These are phyloP conservation scores for Diplodus puntazzo DNA, from an alignment of 2,797 vertebrate genomes.

Conservation along the genomic window DNA sequence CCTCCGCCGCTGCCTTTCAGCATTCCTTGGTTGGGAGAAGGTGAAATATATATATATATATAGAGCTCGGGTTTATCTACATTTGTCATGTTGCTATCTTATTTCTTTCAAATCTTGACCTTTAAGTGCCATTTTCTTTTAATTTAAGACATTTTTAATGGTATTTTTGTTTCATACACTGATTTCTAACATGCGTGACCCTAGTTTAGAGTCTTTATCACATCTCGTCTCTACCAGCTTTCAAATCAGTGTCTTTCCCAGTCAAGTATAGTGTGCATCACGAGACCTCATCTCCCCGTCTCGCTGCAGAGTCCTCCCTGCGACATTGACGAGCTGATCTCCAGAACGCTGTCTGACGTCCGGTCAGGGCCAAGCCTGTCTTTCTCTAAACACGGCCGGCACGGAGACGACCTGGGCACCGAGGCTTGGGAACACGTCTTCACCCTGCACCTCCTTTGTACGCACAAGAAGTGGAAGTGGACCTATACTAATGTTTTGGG, in stretches of 20 bases:
- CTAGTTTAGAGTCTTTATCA: neutral
- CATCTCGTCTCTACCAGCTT: neutral
- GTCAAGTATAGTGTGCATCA: neutral
- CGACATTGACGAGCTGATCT: slow-evolving; percentile 88
- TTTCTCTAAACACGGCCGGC: slow-evolving; percentile 85
- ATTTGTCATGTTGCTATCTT: neutral
- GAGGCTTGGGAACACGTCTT: slow-evolving; percentile 91
- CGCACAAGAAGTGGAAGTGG: slow-evolving; percentile 93
- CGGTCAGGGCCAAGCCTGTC: slow-evolving; percentile 84
- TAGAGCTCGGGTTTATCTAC: neutral
- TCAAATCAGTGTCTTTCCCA: neutral
- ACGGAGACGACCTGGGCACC: slow-evolving; percentile 89
- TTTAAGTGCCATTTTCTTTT: neutral
- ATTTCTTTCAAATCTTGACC: neutral
- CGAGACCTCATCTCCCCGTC: slow-evolving; percentile 36
- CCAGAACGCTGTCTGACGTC: slow-evolving; percentile 87
- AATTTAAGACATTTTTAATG: neutral
- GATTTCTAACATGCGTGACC: neutral
- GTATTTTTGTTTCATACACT: fast-evolving
- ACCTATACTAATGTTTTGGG: slow-evolving; percentile 91
- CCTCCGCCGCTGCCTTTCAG: slow-evolving; percentile 83
- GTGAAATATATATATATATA: slow-evolving; percentile 75
- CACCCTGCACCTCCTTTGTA: slow-evolving; percentile 91
- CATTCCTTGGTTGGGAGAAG: slow-evolving; percentile 94
- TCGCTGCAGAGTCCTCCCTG: slow-evolving; percentile 86